Base-by-base conservation (phyloP, 2,113 vertebrate species). In the Chlorodrepanis virens region DNA sequence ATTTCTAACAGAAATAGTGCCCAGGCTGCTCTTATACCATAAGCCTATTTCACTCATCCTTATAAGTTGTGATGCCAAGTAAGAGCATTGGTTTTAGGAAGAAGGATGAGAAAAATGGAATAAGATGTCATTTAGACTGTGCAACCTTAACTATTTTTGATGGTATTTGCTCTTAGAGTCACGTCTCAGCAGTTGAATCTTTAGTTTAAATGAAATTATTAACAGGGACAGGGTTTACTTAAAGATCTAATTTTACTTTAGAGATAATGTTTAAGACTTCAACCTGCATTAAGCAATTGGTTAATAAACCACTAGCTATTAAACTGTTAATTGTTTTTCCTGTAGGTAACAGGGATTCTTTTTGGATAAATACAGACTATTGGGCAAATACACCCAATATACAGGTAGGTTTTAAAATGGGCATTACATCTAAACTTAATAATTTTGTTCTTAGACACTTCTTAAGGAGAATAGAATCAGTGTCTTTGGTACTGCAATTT, bases 41-140 rank as follows among this genome's bases (percentile, higher is more conserved):
- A 90, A 94, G 75, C 56, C 75, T 89, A 17, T 91, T 95, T 84
- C 85, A 87, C 35, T 94, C 61, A 83, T 78, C 79, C 86, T 64
- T 94, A 0, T 42, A 82, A 84, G 47, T 42, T 93, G 75, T 70
- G 45, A 88, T 95, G 75, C 76, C 63, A 77, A 80, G 42, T 74
- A 37, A 93, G 68, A 93, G 77, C 47, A 45, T 85, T 87, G 74
- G 60, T 78, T 93, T 97, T 84, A 82, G 53, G 53, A 91, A 64
- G 94, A 92, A 80, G 33, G 13, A 69, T 83, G 54, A 59, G 57
- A 52, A 80, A 52, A 91, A 60, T 49, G 10, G 23, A 81, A 2
- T 59, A 67, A 74, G 67, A 63, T 78, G 22, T 64, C 29, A 47
- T 59, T 67, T 89, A 60, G 44, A 71, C 24, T 35, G 7, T 56